Evolutionary conservation across 2,888 invertebrate genomes (phyloP).

Genomic region (Pediacus dermestoides): DNA sequence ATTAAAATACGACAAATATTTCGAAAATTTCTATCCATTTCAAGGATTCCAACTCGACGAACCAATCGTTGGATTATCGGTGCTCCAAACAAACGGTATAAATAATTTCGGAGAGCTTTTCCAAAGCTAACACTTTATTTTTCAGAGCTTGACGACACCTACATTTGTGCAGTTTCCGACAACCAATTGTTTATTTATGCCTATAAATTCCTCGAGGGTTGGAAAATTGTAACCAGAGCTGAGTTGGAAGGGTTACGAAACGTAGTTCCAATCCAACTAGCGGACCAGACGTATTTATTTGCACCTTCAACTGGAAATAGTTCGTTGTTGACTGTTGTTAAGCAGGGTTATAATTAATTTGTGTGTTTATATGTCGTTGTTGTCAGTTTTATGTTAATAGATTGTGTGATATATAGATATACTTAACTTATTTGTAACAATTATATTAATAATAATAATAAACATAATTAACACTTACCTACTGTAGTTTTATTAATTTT

Average conservation of each 20-base stretch:
- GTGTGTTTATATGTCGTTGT: background rate
- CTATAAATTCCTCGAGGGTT: constrained; percentile 42
- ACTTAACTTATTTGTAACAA: too few relatives aligned
- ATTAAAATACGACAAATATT: constrained; percentile 39
- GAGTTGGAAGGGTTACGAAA: constrained; percentile 39
- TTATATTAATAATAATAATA: too few relatives aligned
- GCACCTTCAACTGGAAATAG: constrained; percentile 38
- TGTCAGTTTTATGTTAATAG: too few relatives aligned
- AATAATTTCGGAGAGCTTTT: constrained; percentile 16
- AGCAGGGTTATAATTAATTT: constrained; percentile 33
- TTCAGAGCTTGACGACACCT: too few relatives aligned
- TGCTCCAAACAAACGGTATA: constrained; percentile 41
- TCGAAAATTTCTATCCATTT: constrained; percentile 43
- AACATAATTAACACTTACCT: too few relatives aligned
- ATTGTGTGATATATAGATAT: too few relatives aligned
- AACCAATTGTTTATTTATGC: constrained; percentile 41
- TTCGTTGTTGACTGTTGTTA: constrained; percentile 38
- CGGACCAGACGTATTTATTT: constrained; percentile 38
- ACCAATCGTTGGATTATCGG: constrained; percentile 36
- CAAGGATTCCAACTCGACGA: constrained; percentile 39
- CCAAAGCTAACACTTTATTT: too few relatives aligned
- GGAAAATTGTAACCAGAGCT: constrained; percentile 41
- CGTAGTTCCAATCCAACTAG: constrained; percentile 40
- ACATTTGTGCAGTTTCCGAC: constrained; percentile 39
- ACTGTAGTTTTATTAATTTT: too few relatives aligned